A percentile compares a stretch with the other conserved stretches of the same genome.
Evolutionary conservation across 2,113 vertebrate genomes (phyloP).

Genomic region (Xenus cinereus): DNA sequence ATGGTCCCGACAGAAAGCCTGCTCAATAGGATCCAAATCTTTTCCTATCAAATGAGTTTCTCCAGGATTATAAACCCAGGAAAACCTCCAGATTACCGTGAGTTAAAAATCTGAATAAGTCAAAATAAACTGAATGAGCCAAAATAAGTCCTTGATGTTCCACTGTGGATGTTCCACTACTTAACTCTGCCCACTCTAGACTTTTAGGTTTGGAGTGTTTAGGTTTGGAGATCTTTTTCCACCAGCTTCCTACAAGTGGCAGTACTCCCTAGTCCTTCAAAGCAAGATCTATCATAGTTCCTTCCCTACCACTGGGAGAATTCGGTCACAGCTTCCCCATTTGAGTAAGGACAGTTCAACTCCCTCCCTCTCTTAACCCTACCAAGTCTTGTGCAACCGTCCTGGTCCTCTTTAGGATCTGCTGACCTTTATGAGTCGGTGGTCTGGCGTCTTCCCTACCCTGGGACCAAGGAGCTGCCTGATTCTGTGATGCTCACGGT

Average conservation of each 20-base stretch:
- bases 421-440: background rate
- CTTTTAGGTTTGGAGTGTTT: background rate
- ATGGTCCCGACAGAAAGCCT: background rate
- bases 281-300: background rate
- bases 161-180: background rate
- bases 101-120: background rate
- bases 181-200: background rate
- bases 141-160: background rate
- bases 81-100: background rate
- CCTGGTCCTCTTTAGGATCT: no score
- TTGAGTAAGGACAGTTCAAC: background rate
- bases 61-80: accelerated
- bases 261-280: background rate
- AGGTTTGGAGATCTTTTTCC: background rate
- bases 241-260: background rate
- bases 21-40: background rate
- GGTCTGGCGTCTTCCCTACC: background rate
- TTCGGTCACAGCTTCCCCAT: background rate
- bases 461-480: background rate
- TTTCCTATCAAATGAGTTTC: background rate
- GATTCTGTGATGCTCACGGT: background rate
- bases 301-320: background rate
- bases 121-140: background rate
- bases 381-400: background rate
- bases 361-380: background rate